phyloP scores from a whole-genome alignment of 2,797 vertebrate genomes.

The Sebastes reedi region DNA sequence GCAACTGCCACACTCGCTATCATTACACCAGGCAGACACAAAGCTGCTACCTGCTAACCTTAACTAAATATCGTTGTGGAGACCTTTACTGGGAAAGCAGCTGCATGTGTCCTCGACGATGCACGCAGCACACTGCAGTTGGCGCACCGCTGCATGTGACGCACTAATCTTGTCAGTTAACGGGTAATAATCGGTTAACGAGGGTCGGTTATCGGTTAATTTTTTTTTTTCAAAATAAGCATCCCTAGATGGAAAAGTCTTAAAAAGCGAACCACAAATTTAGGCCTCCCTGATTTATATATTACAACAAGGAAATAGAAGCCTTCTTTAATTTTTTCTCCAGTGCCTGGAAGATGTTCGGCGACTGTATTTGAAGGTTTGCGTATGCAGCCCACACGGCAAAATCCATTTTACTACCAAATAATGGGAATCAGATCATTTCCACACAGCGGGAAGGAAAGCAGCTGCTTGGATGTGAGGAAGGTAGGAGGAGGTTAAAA shows the following conservation, averaged over 20 bases:
- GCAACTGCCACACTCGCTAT: no score
- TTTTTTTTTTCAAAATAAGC: no score
- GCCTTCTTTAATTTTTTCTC: constrained; percentile 43
- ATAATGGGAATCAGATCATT: constrained; percentile 78
- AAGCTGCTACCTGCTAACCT: no score
- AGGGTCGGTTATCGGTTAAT: no score
- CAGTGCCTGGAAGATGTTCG: constrained; percentile 32
- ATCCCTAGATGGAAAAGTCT: background rate
- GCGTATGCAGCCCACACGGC: constrained; percentile 52
- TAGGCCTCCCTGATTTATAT: constrained; percentile 41
- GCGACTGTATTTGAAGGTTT: constrained; percentile 33
- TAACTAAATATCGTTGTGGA: no score
- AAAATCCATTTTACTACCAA: constrained; percentile 65
- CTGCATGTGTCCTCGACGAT: no score
- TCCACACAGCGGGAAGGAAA: constrained; percentile 71
- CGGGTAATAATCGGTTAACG: no score
- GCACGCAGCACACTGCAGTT: no score
- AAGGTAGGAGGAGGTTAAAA: constrained; percentile 86
- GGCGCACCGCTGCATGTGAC: no score
- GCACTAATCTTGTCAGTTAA: no score
- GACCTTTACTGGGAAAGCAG: no score
- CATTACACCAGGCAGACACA: no score
- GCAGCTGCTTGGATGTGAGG: constrained; percentile 81
- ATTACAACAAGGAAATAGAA: constrained; percentile 45
- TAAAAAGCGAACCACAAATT: constrained; percentile 47